Evolutionary conservation across 2,797 vertebrate species (phyloP).

Genomic region (Acanthurus tractus): DNA sequence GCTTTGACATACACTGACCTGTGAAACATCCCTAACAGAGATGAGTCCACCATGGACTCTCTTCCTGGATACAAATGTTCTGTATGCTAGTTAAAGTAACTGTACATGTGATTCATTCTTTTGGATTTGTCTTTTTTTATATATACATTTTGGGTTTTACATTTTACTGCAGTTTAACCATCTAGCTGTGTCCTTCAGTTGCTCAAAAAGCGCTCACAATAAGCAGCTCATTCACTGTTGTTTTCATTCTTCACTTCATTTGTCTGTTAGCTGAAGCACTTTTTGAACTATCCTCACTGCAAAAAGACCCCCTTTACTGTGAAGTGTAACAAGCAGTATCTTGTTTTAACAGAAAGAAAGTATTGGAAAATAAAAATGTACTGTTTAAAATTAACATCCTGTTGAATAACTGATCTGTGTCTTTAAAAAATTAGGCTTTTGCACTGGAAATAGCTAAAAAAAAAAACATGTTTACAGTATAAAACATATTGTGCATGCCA

Average conservation of each 20-base stretch:
- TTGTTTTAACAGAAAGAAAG: neutral
- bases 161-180: neutral
- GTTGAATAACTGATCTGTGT: neutral
- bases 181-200: neutral
- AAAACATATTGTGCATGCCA: neutral
- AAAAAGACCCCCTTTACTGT: neutral
- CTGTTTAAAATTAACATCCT: neutral
- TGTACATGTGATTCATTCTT: neutral
- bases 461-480: neutral
- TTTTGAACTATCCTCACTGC: slow-evolving; percentile 6
- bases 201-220: neutral
- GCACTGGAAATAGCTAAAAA: too few species aligned
- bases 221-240: neutral
- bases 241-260: neutral
- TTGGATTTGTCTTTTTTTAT: neutral
- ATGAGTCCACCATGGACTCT: neutral
- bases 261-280: neutral
- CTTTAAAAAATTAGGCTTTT: too few species aligned
- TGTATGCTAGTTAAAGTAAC: neutral
- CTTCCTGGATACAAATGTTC: slow-evolving; percentile 12
- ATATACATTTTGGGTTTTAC: too few species aligned
- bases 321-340: neutral
- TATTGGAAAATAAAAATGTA: neutral
- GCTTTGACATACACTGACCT: slow-evolving; percentile 9
- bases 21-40: slow-evolving; percentile 1